Evolutionary conservation across 92 coral and sea anemone species (phyloP).

Genomic region (Porites rus): DNA sequence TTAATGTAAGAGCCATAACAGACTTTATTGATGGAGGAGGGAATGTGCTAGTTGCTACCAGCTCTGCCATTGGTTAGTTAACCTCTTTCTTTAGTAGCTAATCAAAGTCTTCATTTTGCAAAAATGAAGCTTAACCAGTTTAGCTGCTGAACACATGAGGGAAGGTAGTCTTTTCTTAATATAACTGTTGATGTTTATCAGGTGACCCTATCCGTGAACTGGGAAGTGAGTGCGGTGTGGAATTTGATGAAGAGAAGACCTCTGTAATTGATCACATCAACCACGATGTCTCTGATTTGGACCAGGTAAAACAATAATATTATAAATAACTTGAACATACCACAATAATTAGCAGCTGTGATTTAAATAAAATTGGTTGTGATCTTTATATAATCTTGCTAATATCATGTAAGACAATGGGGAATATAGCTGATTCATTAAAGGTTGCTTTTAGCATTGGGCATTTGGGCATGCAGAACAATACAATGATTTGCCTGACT

Average conservation of each 20-base stretch:
- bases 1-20: slow-evolving; percentile 94
- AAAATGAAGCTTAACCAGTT: too few relatives aligned
- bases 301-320: slow-evolving; percentile 57
- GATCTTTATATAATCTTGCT: too few relatives aligned
- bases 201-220: slow-evolving; percentile 99
- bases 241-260: slow-evolving; percentile 99
- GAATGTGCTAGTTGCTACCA: slow-evolving; percentile 93
- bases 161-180: not conserved
- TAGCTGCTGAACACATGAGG: not conserved
- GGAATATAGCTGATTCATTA: too few relatives aligned
- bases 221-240: slow-evolving; percentile 99
- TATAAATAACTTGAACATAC: too few relatives aligned
- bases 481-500: too few relatives aligned
- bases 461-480: too few relatives aligned
- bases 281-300: slow-evolving; percentile 94
- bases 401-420: too few relatives aligned
- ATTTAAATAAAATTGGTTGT: too few relatives aligned
- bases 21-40: slow-evolving; percentile 99
- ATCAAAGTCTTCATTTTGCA: too few relatives aligned
- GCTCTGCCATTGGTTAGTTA: slow-evolving; percentile 92
- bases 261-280: slow-evolving; percentile 97
- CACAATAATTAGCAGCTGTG: too few relatives aligned
- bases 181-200: slow-evolving; percentile 8
- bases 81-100: not conserved
- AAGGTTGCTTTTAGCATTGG: not conserved